A percentile compares a stretch with the other conserved stretches of the same genome.
These are phyloP conservation scores for Dryomyza anilis DNA, from an alignment of 2,888 invertebrate genomes.

Conservation along the genomic window DNA sequence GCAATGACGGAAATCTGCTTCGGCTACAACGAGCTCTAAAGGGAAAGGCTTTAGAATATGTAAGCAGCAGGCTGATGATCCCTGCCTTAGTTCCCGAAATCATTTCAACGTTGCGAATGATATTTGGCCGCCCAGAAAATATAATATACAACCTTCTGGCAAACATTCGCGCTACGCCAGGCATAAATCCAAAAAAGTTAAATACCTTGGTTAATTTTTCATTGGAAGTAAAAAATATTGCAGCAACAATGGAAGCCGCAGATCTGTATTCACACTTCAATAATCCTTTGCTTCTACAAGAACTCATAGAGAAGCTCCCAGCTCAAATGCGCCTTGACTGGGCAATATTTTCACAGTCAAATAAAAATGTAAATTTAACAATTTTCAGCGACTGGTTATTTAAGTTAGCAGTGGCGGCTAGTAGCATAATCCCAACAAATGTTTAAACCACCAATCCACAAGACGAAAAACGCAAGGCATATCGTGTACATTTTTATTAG, in stretches of 20 bases:
- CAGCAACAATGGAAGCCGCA: conserved; percentile 18
- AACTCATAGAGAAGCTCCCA: not conserved
- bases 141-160: conserved; percentile 13
- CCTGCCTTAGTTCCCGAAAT: conserved; percentile 26
- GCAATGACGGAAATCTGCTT: not conserved
- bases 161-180: not conserved
- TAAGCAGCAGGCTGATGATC: conserved; percentile 4
- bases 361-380: not conserved
- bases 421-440: not conserved
- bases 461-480: not conserved
- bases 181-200: conserved; percentile 12
- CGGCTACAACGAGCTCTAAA: not conserved
- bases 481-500: conserved; percentile 16
- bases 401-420: conserved; percentile 17
- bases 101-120: conserved; percentile 23
- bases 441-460: not conserved
- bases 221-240: conserved; percentile 22
- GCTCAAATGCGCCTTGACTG: conserved; percentile 20
- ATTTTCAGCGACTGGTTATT: conserved; percentile 26
- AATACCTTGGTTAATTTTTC: conserved; percentile 21
- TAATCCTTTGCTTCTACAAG: conserved; percentile 4
- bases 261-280: conserved; percentile 1
- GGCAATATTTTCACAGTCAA: not conserved
- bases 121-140: conserved; percentile 16
- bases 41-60: not conserved